phyloP scores from a whole-genome alignment of 2,113 vertebrate species.

The Cromileptes altivelis region DNA sequence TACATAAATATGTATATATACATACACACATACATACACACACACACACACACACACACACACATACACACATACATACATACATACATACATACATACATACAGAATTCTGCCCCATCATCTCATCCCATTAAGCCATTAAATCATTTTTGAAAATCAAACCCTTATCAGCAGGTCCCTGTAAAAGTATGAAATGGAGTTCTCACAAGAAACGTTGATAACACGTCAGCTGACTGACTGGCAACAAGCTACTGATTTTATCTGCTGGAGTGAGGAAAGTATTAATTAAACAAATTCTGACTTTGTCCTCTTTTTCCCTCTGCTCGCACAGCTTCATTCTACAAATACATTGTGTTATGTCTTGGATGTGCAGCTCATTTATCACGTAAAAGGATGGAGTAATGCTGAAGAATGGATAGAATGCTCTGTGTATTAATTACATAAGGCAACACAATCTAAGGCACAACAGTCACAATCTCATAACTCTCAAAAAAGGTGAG shows the following conservation, averaged over 20 bases:
- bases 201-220: constrained; percentile 73
- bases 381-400: background rate
- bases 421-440: background rate
- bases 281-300: constrained; percentile 69
- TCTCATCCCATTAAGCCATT: constrained; percentile 62
- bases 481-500: background rate
- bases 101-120: background rate
- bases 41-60: background rate
- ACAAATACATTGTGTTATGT: background rate
- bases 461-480: background rate
- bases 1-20: too few relatives aligned
- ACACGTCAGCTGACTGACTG: constrained; percentile 68
- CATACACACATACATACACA: background rate
- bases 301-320: constrained; percentile 40
- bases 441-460: background rate
- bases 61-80: background rate
- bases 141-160: constrained; percentile 80
- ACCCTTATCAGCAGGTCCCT: constrained; percentile 72
- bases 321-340: constrained; percentile 19
- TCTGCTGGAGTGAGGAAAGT: constrained; percentile 56
- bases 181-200: constrained; percentile 76
- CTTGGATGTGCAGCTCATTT: background rate
- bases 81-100: background rate
- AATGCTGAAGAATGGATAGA: background rate
- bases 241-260: constrained; percentile 69